phyloP scores from a whole-genome alignment of 2,797 vertebrate genomes.

The Glossophaga mutica region DNA sequence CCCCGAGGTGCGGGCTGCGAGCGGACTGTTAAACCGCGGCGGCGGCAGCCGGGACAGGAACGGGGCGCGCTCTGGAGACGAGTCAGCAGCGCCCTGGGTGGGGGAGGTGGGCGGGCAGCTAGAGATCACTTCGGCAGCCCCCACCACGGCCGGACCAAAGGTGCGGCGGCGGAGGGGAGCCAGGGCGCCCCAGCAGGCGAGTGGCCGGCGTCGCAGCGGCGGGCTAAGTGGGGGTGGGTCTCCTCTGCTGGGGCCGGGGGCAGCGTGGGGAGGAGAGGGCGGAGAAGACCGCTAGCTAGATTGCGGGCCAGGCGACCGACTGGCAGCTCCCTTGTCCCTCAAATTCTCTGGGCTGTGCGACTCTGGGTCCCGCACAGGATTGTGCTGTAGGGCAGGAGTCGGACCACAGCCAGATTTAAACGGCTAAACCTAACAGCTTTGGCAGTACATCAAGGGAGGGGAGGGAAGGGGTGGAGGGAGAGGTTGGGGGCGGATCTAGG shows the following conservation, averaged over 20 bases:
- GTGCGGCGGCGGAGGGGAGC: slow-evolving; percentile 65
- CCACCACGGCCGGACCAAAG: slow-evolving; percentile 63
- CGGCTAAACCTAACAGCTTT: slow-evolving; percentile 71
- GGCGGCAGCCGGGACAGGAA: slow-evolving; percentile 29
- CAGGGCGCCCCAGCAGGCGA: slow-evolving; percentile 70
- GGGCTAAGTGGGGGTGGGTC: slow-evolving; percentile 61
- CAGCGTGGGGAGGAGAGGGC: slow-evolving; percentile 39
- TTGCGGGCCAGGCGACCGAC: neutral
- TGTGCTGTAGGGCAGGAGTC: slow-evolving; percentile 51
- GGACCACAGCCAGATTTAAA: slow-evolving; percentile 73
- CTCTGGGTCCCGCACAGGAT: neutral
- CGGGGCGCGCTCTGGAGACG: slow-evolving; percentile 59
- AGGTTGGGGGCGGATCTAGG: slow-evolving; percentile 6
- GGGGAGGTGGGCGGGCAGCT: slow-evolving; percentile 64
- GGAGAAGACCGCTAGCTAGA: slow-evolving; percentile 46
- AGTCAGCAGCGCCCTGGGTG: slow-evolving; percentile 56
- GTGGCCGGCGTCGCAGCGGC: slow-evolving; percentile 66
- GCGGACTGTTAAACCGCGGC: slow-evolving; percentile 78
- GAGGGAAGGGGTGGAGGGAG: neutral
- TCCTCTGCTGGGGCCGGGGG: neutral
- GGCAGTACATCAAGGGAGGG: slow-evolving; percentile 47
- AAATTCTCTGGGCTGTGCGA: slow-evolving; percentile 4
- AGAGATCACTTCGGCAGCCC: slow-evolving; percentile 25
- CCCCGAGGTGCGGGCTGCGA: slow-evolving; percentile 72
- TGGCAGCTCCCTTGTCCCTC: neutral